Evolutionary conservation across 2,888 invertebrate genomes (phyloP).

Genomic region (Brenthis ino): DNA sequence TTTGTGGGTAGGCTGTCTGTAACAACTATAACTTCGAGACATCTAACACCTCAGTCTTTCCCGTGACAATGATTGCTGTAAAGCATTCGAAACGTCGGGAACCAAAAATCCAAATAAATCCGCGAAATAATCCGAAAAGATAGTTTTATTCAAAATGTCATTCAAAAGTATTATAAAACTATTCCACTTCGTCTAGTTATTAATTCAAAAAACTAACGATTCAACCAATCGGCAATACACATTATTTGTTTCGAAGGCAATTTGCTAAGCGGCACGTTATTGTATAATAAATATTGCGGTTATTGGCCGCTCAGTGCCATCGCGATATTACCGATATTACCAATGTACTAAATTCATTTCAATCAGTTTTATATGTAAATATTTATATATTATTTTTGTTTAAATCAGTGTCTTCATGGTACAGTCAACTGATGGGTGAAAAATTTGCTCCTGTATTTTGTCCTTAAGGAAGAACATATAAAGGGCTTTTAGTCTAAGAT

Average conservation of each 20-base stretch:
- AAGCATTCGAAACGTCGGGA: too few species aligned
- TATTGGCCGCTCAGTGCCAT: slow-evolving; percentile 40
- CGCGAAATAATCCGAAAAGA: too few species aligned
- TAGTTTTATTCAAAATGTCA: too few species aligned
- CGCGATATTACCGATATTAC: slow-evolving; percentile 40
- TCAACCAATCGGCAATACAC: slow-evolving; percentile 1
- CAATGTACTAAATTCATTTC: slow-evolving; percentile 10
- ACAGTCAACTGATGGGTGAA: slow-evolving; percentile 18
- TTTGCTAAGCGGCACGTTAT: slow-evolving; percentile 33
- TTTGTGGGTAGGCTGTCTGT: too few species aligned
- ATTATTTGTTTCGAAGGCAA: slow-evolving; percentile 36
- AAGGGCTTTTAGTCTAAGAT: not conserved
- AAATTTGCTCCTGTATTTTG: slow-evolving; percentile 30
- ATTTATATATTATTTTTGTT: not conserved
- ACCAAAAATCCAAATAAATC: too few species aligned
- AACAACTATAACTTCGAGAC: too few species aligned
- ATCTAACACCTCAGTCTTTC: too few species aligned
- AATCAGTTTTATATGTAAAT: not conserved
- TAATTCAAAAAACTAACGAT: slow-evolving; percentile 1
- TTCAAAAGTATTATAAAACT: not conserved
- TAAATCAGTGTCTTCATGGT: too few species aligned
- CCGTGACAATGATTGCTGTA: too few species aligned
- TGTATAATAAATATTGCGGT: slow-evolving; percentile 35
- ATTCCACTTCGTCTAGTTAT: slow-evolving; percentile 2
- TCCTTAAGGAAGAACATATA: slow-evolving; percentile 16